phyloP scores from a whole-genome alignment of 1,140 invertebrate genomes.

The Ephestia elutella region DNA sequence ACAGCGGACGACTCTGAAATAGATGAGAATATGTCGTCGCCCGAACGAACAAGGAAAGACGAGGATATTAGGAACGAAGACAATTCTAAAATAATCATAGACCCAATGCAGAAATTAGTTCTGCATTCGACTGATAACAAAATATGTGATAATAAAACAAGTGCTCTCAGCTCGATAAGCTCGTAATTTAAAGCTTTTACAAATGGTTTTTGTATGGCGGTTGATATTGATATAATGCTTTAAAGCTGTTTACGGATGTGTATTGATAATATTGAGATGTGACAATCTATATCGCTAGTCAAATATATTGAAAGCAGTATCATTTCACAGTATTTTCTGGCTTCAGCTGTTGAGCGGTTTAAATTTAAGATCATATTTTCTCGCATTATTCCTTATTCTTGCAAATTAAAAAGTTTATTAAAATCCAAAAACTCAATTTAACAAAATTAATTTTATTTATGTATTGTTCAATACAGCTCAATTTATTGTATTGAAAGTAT shows the following conservation, averaged over 20 bases:
- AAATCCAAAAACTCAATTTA: not conserved
- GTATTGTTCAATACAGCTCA: not conserved
- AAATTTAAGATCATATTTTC: conserved; percentile 5
- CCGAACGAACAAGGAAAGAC: conserved; percentile 35
- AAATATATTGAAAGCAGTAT: conserved; percentile 12
- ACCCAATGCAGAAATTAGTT: conserved; percentile 70
- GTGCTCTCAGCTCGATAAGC: conserved; percentile 66
- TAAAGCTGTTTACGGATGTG: conserved; percentile 33
- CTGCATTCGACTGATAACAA: conserved; percentile 71
- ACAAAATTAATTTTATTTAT: too few relatives aligned
- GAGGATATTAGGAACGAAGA: conserved; percentile 41
- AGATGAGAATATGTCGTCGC: conserved; percentile 20
- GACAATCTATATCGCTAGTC: conserved; percentile 17
- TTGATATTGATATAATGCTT: conserved; percentile 32
- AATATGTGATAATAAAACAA: conserved; percentile 70
- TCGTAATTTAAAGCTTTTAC: conserved; percentile 60
- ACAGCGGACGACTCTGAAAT: conserved; percentile 15
- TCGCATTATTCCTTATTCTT: not conserved
- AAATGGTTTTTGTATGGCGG: conserved; percentile 50
- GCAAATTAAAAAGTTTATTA: not conserved
- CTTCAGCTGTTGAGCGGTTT: not conserved
- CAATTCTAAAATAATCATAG: conserved; percentile 67
- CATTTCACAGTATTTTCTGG: not conserved
- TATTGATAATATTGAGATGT: conserved; percentile 14
- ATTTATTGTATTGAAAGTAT: not conserved